Evolutionary conservation across 1,140 invertebrate genomes (phyloP), one percentile per base, ranked within the genome.

Genomic region (Tetranychus urticae): DNA sequence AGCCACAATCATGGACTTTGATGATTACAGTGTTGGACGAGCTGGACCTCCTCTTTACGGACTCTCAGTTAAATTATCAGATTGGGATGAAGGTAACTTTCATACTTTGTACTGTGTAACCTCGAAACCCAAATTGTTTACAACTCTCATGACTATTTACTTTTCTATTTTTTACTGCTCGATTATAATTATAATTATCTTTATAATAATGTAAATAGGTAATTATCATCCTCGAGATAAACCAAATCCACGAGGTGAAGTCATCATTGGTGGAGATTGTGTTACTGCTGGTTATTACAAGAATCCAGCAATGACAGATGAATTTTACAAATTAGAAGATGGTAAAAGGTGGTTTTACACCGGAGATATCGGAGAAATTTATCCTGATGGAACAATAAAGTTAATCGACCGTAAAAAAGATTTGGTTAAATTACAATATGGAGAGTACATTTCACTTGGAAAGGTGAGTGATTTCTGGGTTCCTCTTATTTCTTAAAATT

Each of bases 361-460:
- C 56, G 93, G 93, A 4, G 93, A 98, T 74, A 88, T 98, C 75
- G 92, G 85, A 4, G 87, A 93, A 77, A 75, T 96, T 63, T 84
- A 91, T 56, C 73, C 78, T 35, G 91, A 97, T 75, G 94, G 94
- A 46, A 84, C 82, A 67, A 81, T 97, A 48, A 88, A 86, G 77
- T 93, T 98, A 68, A 96, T 97, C 69, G 93, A 97, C 74, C 86
- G 93, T 64, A 96, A 94, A 76, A 98, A 98, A 74, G 92, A 97
- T 76, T 77, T 98, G 63, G 88, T 98, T 12, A 98, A 98, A 75
- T 75, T 97, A 8, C 90, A 97, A 74, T 82, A 87, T 39, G 93
- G 93, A 55, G 93, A 98, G 75, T 97, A 97, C 39, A 57, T 57
- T 57, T 45, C 35, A 39, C 35, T 57, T 35, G 39, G 56, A 57